phyloP scores from a whole-genome alignment of 2,888 invertebrate species.

The Acronicta psi region DNA sequence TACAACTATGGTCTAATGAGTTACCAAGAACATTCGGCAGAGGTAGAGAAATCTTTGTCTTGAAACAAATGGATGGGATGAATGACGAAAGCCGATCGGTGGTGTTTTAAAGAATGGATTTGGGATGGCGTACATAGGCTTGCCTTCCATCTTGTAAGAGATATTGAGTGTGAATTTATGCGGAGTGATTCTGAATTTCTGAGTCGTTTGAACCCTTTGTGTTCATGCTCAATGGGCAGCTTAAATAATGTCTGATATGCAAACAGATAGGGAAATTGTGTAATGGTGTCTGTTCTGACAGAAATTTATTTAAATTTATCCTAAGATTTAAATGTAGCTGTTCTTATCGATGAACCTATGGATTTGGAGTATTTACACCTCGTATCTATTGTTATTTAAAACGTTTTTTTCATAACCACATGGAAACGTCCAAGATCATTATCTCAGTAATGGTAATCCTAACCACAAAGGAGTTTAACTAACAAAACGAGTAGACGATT shows the following conservation, averaged over 20 bases:
- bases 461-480: conserved; percentile 41
- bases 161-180: conserved; percentile 47
- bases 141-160: conserved; percentile 24
- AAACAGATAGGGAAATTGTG: conserved; percentile 29
- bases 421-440: conserved; percentile 26
- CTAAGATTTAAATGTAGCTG: background rate
- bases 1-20: conserved; percentile 46
- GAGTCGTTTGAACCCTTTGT: conserved; percentile 46
- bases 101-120: conserved; percentile 39
- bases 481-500: conserved; percentile 41
- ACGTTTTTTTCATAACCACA: conserved; percentile 26
- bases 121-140: conserved; percentile 16
- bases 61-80: conserved; percentile 22
- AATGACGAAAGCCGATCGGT: conserved; percentile 33
- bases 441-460: conserved; percentile 32
- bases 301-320: conserved; percentile 9
- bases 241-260: conserved; percentile 36
- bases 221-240: conserved; percentile 42
- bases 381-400: conserved; percentile 4
- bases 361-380: background rate
- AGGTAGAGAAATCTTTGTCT: conserved; percentile 31
- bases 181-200: conserved; percentile 41
- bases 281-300: conserved; percentile 18
- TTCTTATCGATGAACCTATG: background rate
- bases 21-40: conserved; percentile 28